Evolutionary conservation across 35 echinoderm and acorn worm species (phyloP).

Genomic region (Ptychodera flava): DNA sequence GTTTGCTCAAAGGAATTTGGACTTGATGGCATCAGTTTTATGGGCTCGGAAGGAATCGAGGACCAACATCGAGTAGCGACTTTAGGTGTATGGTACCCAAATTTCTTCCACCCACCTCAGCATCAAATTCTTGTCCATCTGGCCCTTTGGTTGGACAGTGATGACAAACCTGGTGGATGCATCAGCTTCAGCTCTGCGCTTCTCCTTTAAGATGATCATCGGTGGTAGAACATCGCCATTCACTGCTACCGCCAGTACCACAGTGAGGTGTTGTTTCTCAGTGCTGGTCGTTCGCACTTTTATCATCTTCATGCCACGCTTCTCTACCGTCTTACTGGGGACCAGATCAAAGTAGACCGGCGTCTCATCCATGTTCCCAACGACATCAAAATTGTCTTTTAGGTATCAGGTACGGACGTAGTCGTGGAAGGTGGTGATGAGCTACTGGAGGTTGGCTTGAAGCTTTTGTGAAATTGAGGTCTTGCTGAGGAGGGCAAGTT

Average conservation of each 20-base stretch:
- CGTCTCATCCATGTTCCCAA: conserved; percentile 9
- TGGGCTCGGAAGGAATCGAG: conserved; percentile 36
- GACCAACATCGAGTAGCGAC: background rate
- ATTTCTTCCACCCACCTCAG: background rate
- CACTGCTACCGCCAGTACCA: background rate
- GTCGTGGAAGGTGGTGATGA: background rate
- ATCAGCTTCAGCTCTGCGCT: background rate
- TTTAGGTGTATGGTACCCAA: background rate
- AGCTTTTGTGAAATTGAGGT: conserved; percentile 4
- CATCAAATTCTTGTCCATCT: background rate
- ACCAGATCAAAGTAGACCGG: background rate
- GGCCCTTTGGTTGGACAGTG: background rate
- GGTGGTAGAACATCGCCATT: conserved; percentile 12
- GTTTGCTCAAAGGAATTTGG: background rate
- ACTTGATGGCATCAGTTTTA: conserved; percentile 13
- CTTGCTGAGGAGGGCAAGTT: background rate
- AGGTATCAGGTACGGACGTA: background rate
- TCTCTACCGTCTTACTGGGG: background rate
- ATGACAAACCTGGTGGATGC: background rate
- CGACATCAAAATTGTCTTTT: background rate
- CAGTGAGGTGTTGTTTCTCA: conserved; percentile 19
- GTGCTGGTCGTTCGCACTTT: background rate
- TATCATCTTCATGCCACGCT: background rate
- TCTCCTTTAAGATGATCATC: conserved; percentile 24
- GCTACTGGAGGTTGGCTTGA: background rate